These are phyloP conservation scores for Ginglymostoma cirratum DNA, from an alignment of 2,113 vertebrate genomes.

Conservation along the genomic window DNA sequence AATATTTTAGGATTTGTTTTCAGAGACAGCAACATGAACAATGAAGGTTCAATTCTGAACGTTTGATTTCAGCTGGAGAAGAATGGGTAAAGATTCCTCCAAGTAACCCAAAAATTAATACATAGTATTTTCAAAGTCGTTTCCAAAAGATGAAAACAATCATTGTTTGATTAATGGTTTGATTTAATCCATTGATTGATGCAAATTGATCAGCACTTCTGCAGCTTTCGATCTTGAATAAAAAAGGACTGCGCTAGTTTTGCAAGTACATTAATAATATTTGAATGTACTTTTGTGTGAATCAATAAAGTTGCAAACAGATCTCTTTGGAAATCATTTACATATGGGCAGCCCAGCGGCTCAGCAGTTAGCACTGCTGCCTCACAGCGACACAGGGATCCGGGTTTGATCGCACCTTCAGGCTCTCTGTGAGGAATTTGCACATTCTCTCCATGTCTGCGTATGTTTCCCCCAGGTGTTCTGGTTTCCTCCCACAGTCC, in stretches of 20 bases:
- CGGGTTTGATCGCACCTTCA: no score
- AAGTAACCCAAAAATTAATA: neutral
- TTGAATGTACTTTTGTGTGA: neutral
- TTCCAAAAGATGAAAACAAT: slow-evolving; percentile 2
- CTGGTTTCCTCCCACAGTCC: no score
- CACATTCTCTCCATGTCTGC: no score
- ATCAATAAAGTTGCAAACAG: neutral
- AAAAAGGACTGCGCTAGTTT: neutral
- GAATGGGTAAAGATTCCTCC: neutral
- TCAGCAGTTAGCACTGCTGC: no score
- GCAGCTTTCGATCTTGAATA: neutral
- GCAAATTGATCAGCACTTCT: neutral
- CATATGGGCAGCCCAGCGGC: neutral
- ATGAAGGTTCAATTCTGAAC: neutral
- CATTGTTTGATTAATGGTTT: neutral
- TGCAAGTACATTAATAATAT: neutral
- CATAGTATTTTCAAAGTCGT: neutral
- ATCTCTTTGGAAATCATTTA: neutral
- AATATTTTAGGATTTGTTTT: neutral
- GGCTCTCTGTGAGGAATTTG: no score
- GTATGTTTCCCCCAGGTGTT: no score
- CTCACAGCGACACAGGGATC: no score
- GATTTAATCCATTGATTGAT: neutral
- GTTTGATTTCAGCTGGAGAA: neutral
- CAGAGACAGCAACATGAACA: neutral